Percentiles rank a stretch among this genome's conserved stretches.
phyloP scores from a whole-genome alignment of 2,888 invertebrate genomes.

The Lasius platythorax region DNA sequence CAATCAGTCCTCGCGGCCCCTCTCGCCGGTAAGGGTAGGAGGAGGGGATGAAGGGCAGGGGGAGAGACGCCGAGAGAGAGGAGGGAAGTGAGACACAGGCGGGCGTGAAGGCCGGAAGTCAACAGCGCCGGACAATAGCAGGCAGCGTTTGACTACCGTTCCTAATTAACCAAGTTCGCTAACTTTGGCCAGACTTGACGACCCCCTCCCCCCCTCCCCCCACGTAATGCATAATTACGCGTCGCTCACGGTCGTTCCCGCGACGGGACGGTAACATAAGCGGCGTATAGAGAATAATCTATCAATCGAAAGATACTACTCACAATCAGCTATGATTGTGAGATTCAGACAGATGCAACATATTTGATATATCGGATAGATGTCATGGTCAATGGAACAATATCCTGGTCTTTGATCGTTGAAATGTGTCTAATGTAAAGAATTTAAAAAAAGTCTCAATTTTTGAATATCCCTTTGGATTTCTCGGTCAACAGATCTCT shows the following conservation, averaged over 20 bases:
- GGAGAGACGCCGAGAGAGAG: conserved; percentile 27
- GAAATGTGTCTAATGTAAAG: background rate
- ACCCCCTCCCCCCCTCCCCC: conserved; percentile 43
- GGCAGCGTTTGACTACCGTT: conserved; percentile 79
- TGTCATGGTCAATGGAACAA: background rate
- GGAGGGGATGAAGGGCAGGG: conserved; percentile 21
- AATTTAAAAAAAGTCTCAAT: background rate
- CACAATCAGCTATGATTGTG: conserved; percentile 49
- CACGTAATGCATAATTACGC: conserved; percentile 66
- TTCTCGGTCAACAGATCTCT: background rate
- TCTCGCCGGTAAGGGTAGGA: conserved; percentile 52
- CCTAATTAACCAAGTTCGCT: conserved; percentile 82
- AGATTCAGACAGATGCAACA: background rate
- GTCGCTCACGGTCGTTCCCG: conserved; percentile 30
- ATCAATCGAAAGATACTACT: background rate
- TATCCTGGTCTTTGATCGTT: background rate
- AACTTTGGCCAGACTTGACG: conserved; percentile 77
- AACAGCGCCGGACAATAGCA: conserved; percentile 83
- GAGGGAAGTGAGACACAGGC: conserved; percentile 37
- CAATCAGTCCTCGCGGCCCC: conserved; percentile 81
- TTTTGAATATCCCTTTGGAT: background rate
- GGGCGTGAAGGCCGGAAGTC: conserved; percentile 80
- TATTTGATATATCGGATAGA: no score
- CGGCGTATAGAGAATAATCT: background rate
- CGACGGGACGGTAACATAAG: conserved; percentile 26